Evolutionary conservation across 2,797 vertebrate species (phyloP).

Genomic region (Onychomys arenicola): DNA sequence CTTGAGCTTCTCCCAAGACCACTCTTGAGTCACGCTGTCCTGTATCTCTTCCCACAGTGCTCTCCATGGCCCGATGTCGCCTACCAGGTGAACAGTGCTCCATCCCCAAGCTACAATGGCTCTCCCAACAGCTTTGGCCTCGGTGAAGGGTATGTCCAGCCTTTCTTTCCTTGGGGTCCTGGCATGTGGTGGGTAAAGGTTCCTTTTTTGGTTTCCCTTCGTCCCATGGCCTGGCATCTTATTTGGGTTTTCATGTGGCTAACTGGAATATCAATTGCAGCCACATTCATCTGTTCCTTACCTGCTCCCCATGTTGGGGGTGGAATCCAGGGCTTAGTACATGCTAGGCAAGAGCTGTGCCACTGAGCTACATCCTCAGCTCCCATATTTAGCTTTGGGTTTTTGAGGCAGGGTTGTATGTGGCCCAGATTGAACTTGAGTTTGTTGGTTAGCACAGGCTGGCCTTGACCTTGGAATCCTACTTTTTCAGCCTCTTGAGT

Average conservation of each 20-base stretch:
- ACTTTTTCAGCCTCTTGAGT: background rate
- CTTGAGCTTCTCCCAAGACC: background rate
- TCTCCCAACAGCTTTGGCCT: constrained; percentile 93
- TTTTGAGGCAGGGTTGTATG: background rate
- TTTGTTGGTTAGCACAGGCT: background rate
- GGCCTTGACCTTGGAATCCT: background rate
- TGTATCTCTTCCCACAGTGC: constrained; percentile 89
- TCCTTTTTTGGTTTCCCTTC: background rate
- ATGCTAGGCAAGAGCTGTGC: background rate
- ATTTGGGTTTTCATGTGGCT: background rate
- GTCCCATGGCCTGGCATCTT: background rate
- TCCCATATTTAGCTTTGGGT: background rate
- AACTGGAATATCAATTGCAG: background rate
- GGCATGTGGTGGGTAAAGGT: background rate
- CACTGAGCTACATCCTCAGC: background rate
- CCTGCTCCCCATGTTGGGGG: background rate
- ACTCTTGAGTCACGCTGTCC: background rate
- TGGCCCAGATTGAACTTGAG: background rate
- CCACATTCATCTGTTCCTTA: background rate
- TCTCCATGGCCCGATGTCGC: constrained; percentile 95
- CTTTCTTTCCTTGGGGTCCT: constrained; percentile 42
- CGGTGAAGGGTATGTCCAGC: constrained; percentile 91
- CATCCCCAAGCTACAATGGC: constrained; percentile 93
- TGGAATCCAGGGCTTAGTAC: background rate
- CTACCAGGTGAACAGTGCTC: constrained; percentile 90